phyloP scores from a whole-genome alignment of 2,888 invertebrate species.

The Villa cingulata region DNA sequence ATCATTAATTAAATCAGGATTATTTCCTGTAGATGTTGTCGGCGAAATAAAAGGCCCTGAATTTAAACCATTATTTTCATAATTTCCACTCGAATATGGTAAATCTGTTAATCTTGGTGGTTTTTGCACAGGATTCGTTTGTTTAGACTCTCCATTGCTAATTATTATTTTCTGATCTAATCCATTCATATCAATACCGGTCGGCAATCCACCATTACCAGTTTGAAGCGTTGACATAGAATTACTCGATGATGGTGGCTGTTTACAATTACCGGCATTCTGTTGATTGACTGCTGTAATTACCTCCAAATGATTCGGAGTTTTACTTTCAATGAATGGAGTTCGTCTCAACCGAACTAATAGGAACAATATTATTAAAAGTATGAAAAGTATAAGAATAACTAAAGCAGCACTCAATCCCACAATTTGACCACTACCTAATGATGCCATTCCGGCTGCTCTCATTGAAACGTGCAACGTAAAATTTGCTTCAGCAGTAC shows the following conservation, averaged over 20 bases:
- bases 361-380: conserved; percentile 57
- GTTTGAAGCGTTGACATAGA: neutral
- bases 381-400: conserved; percentile 59
- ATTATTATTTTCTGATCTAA: conserved; percentile 26
- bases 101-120: conserved; percentile 55
- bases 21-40: conserved; percentile 59
- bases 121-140: conserved; percentile 53
- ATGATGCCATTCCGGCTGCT: conserved; percentile 63
- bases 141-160: conserved; percentile 32
- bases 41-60: conserved; percentile 59
- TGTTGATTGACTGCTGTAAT: conserved; percentile 49
- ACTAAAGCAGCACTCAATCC: conserved; percentile 72
- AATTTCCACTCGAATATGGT: conserved; percentile 53
- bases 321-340: conserved; percentile 61
- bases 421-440: conserved; percentile 74
- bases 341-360: conserved; percentile 60
- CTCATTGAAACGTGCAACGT: conserved; percentile 68
- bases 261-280: conserved; percentile 39
- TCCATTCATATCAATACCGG: conserved; percentile 20
- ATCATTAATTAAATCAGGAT: conserved; percentile 76
- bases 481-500: conserved; percentile 77
- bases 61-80: conserved; percentile 53
- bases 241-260: conserved; percentile 23
- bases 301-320: conserved; percentile 58
- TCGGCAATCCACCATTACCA: conserved; percentile 40